Conservation (phyloP, 2,888 invertebrate genomes). For the Mythimna albipuncta region DNA sequence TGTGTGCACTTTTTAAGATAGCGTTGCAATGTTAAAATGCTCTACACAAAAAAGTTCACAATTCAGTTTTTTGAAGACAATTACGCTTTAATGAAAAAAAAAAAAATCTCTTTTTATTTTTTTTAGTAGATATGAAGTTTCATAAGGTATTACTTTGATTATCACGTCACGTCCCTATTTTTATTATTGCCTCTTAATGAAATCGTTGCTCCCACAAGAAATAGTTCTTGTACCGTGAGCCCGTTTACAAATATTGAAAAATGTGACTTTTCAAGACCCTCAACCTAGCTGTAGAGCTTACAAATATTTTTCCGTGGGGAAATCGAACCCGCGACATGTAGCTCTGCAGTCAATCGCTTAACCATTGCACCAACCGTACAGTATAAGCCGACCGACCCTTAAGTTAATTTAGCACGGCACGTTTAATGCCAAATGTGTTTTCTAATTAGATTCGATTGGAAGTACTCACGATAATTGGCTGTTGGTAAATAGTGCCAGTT, state of each 20-base stretch:
- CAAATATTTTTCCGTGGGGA: no score
- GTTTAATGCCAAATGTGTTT: constrained; percentile 45
- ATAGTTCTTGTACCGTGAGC: no score
- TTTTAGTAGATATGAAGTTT: neutral
- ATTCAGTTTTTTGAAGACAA: neutral
- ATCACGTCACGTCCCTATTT: neutral
- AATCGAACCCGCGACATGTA: no score
- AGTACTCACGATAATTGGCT: constrained; percentile 42
- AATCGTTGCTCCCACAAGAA: no score
- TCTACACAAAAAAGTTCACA: neutral
- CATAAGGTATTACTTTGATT: neutral
- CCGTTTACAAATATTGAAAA: no score
- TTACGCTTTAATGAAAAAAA: neutral
- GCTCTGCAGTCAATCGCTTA: no score
- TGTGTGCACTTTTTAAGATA: neutral
- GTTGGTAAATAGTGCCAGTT: constrained; percentile 45
- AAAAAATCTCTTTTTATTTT: no score
- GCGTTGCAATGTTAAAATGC: neutral
- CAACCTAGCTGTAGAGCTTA: no score
- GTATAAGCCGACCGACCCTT: neutral
- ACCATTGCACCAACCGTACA: no score
- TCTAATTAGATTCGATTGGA: constrained; percentile 46
- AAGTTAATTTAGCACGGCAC: constrained; percentile 27
- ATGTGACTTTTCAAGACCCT: no score
- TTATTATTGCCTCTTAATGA: no score